phyloP scores from a whole-genome alignment of 2,113 vertebrate species.

The Dipodomys stephensi region DNA sequence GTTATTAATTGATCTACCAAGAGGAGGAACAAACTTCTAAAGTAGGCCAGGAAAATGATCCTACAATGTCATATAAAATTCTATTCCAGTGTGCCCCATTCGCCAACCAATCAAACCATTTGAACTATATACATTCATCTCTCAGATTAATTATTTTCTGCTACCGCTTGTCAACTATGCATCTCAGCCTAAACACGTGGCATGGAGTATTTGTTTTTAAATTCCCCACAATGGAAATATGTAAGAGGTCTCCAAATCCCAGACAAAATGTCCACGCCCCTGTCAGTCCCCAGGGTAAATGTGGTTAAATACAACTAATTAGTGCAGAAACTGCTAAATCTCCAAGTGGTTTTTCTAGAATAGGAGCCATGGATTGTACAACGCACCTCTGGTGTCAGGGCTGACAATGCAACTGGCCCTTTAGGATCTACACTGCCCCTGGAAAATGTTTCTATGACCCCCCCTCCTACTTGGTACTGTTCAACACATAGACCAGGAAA shows the following conservation, averaged over 20 bases:
- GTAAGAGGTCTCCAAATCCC: background rate
- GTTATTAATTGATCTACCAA: background rate
- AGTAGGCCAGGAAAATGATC: background rate
- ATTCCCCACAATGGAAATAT: background rate
- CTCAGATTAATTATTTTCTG: background rate
- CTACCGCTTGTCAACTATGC: background rate
- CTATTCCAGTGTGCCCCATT: background rate
- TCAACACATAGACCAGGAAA: background rate
- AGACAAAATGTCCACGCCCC: background rate
- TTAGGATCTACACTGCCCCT: background rate
- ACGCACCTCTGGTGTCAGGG: background rate
- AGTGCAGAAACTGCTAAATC: background rate
- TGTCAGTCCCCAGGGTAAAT: background rate
- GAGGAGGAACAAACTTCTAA: background rate
- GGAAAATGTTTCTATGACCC: background rate
- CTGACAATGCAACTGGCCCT: background rate
- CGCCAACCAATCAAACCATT: background rate
- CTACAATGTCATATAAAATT: background rate
- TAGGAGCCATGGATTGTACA: too few species aligned
- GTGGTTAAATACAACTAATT: background rate
- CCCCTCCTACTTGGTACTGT: background rate
- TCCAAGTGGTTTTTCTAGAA: background rate
- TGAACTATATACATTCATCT: background rate
- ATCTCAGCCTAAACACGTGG: background rate
- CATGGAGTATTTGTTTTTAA: background rate